Conservation (phyloP, 92 coral and sea anemone genomes). For the Epizoanthus rinbou region DNA sequence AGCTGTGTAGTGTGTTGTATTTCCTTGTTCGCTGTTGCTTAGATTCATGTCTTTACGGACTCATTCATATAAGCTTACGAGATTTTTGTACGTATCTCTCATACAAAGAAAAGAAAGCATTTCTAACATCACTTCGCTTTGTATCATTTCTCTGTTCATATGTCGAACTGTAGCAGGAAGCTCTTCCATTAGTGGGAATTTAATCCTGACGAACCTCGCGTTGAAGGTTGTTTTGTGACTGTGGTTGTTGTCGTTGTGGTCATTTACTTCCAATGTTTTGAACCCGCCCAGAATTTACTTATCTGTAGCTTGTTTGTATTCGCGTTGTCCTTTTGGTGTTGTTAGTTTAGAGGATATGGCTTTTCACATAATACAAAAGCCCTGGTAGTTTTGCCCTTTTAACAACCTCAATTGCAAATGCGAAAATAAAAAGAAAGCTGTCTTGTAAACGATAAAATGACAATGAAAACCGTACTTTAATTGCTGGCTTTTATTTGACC, state of each 20-base stretch:
- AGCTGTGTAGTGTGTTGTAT: not conserved
- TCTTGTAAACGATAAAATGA: slow-evolving; percentile 26
- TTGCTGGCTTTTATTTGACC: slow-evolving; percentile 25
- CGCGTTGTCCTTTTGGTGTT: slow-evolving; percentile 11
- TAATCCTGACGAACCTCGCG: not conserved
- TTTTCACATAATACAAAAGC: slow-evolving; percentile 33
- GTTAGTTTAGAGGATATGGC: slow-evolving; percentile 1
- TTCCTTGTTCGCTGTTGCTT: not conserved
- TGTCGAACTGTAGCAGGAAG: slow-evolving; percentile 43
- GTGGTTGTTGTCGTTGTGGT: slow-evolving; percentile 27
- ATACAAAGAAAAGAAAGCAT: slow-evolving; percentile 31
- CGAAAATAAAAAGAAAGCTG: slow-evolving; percentile 37
- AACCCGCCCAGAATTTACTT: slow-evolving; percentile 42
- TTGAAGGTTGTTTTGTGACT: not conserved
- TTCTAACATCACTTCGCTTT: not conserved
- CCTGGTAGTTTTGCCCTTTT: slow-evolving; percentile 32
- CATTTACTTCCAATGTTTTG: slow-evolving; percentile 30
- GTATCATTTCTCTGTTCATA: slow-evolving; percentile 32
- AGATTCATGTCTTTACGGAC: slow-evolving; percentile 8
- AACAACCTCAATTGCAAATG: slow-evolving; percentile 27
- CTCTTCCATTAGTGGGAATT: slow-evolving; percentile 12
- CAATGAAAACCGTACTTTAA: slow-evolving; percentile 32
- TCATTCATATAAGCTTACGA: slow-evolving; percentile 16
- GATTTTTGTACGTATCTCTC: slow-evolving; percentile 23
- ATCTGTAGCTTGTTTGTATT: slow-evolving; percentile 34